Base-by-base conservation (phyloP, 2,888 invertebrate genomes). In the Pseudanteris insignis region DNA sequence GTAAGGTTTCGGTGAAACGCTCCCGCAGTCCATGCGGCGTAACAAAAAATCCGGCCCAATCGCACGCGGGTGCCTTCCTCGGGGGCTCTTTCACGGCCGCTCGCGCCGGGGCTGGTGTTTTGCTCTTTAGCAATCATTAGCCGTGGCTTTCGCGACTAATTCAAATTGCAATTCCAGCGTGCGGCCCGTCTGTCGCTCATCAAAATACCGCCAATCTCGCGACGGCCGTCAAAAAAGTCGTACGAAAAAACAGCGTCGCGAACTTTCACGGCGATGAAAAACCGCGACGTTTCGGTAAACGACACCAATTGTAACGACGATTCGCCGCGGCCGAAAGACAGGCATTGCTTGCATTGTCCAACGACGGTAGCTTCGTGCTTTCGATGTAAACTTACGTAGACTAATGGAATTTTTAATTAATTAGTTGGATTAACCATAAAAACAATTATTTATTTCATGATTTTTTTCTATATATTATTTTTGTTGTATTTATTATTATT, bases 41-140 rank as follows among this genome's bases (percentile, higher is more conserved):
- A 46, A 57, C 53, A 70, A 71, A 67, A 71, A 67, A 59, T 55
- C 37, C 48, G 61, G 62, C 36, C 44, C 58, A 67, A 68, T 67
- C 63, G 67, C 55, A 54, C 54, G 37, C 63, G 36, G 50, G 55
- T 60, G 38, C 58, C 44, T 54, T 28, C 43, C 37, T 44, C 38
- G 43, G 46, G 37, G 30, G 43, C 55, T 55, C 61, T 44, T 70
- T 68, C 68, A 69, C 70, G 70, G 68, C 43, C 60, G 66, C 58
- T 57, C 41, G 48, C 60, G 41, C 40, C 47, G 55, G 57, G 48
- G 41, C 33, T 51, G 11, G 44, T 73, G 73, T 76, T 76, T 75
- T 76, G 75, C 76, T 76, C 75, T 74, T 74, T 73, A 74, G 72
- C 71, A 75, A 78, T 79, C 78, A 78, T 79, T 78, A 79, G 75